Base-by-base conservation (phyloP, 1,140 invertebrate species). In the Penaeus vannamei region DNA sequence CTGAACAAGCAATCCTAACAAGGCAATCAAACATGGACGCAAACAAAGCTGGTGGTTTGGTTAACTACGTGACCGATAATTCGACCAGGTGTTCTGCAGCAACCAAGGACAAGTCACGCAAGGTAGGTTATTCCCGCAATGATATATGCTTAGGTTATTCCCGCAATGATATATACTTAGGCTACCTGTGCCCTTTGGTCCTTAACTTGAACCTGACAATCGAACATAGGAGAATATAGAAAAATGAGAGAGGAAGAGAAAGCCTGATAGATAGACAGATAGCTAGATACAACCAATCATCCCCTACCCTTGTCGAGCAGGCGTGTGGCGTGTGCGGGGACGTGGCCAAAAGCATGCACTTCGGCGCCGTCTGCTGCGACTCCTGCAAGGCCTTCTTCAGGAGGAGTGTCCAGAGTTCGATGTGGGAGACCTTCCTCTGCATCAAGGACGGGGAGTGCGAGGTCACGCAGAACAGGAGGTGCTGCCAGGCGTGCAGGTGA, bases 351-450 rank as follows among this genome's bases (percentile, higher is more conserved):
- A 90, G 91, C 29, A 87, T 85, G n/a, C 92, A 92, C 81, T 92
- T 92, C 64, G 92, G 92, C 7, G 92, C 90, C 23, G 90, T 92
- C 29, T 87, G 89, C 26, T 92, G 92, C 76, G 91, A 93, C 83
- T 92, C 91, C 84, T 92, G 92, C 80, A 93, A 92, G 69, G 92
- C 92, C 2, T 93, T 93, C 88, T 93, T 93, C 84, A 87, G 92
- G n/a, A 76, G 92, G 42, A 92, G 92, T n/a, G 92, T 93, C 26
- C 92, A 93, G 83, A 92, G 91, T 32, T 92, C 92, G 64, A 91
- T 87, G 4, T 93, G 84, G 85, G 90, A 90, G 32, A 91, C 91
- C 69, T 93, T 93, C 87, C 91, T 92, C 60, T 93, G 92, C 84
- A 88, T 92, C 1, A 90, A 91, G 82, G 91, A 92, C 22, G 91